phyloP scores from a whole-genome alignment of 2,113 vertebrate species.

The Ondatra zibethicus region DNA sequence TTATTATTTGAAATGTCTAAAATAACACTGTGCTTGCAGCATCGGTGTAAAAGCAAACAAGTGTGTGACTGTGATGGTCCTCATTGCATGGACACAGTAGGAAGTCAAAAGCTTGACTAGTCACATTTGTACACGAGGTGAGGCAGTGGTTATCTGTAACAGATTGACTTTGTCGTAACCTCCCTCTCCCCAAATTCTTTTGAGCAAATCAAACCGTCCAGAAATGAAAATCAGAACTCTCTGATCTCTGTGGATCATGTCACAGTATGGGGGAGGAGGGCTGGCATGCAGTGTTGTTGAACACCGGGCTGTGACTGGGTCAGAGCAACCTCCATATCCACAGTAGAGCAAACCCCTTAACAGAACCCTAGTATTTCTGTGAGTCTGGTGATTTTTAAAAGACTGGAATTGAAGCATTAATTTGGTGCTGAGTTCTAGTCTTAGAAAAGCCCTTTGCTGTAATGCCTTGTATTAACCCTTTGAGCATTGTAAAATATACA shows the following conservation, averaged over 20 bases:
- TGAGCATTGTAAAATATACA: constrained; percentile 90
- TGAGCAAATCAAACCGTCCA: constrained; percentile 55
- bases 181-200: constrained; percentile 14
- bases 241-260: constrained; percentile 41
- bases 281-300: constrained; percentile 77
- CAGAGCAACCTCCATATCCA: constrained; percentile 82
- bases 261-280: constrained; percentile 59
- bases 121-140: constrained; percentile 65
- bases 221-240: constrained; percentile 20
- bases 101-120: constrained; percentile 70
- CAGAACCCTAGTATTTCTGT: constrained; percentile 85
- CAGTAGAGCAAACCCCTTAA: constrained; percentile 80
- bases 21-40: constrained; percentile 70
- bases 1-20: constrained; percentile 82
- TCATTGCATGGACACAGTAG: constrained; percentile 72
- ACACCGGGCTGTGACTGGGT: constrained; percentile 84
- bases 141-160: constrained; percentile 69
- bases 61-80: constrained; percentile 78
- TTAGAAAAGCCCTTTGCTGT: constrained; percentile 87
- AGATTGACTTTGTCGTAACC: constrained; percentile 47
- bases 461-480: constrained; percentile 91
- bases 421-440: constrained; percentile 88
- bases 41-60: constrained; percentile 67
- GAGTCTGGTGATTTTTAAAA: constrained; percentile 84
- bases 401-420: constrained; percentile 90